Conservation (phyloP, 2,888 invertebrate species). For the Maniola hyperantus region DNA sequence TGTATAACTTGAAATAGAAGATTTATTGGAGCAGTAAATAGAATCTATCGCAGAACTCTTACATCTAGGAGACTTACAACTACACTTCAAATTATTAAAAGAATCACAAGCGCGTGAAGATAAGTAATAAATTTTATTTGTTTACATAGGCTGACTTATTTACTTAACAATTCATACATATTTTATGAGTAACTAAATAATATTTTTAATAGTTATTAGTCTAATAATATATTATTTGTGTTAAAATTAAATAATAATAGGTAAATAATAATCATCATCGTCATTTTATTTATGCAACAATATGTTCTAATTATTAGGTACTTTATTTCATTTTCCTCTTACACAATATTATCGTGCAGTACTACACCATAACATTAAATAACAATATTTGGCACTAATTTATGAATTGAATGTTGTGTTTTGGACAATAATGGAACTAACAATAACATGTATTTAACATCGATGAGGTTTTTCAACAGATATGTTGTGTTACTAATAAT, state of each 20-base stretch:
- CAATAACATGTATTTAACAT: slow-evolving; percentile 7
- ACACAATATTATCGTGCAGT: no score
- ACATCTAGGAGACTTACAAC: neutral
- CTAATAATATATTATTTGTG: no score
- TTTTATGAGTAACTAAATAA: no score
- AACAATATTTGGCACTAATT: neutral
- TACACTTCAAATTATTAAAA: neutral
- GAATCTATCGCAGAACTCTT: slow-evolving; percentile 15
- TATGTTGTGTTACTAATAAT: slow-evolving; percentile 7
- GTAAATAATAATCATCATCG: no score
- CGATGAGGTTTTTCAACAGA: slow-evolving; percentile 6
- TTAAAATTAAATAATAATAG: no score
- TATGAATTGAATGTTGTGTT: neutral
- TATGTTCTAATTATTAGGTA: no score
- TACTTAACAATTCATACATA: neutral
- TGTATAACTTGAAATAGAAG: slow-evolving; percentile 30
- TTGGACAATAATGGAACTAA: neutral
- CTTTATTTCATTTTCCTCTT: no score
- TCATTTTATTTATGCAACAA: no score
- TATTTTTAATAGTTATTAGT: no score
- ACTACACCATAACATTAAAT: no score
- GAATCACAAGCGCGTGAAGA: neutral
- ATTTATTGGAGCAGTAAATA: slow-evolving; percentile 33
- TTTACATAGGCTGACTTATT: no score
- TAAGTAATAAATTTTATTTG: no score